Percentiles rank a stretch among this genome's conserved stretches.
phyloP scores from a whole-genome alignment of 2,113 vertebrate genomes.

The Pica pica region DNA sequence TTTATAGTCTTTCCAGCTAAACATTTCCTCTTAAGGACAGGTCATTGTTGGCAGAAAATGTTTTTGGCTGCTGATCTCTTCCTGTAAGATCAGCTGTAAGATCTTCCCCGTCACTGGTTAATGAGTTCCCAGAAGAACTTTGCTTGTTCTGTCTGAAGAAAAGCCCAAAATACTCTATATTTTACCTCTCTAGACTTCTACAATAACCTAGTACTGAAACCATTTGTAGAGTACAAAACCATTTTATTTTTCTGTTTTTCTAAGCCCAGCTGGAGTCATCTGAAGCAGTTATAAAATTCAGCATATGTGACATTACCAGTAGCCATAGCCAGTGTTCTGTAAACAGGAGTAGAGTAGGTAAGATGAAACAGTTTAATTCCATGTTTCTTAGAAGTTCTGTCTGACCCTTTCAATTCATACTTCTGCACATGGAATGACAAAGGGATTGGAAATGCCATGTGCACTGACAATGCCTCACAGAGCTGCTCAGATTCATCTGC shows the following conservation, averaged over 20 bases:
- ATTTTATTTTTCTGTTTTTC: not conserved
- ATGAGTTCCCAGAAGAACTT: not conserved
- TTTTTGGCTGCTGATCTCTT: not conserved
- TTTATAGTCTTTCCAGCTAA: not conserved
- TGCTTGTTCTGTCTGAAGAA: not conserved
- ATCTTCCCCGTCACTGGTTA: not conserved
- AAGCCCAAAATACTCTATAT: not conserved
- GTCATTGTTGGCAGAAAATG: not conserved
- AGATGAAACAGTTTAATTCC: not conserved
- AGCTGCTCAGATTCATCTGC: not conserved
- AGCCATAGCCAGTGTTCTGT: not conserved
- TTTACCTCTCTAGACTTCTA: not conserved
- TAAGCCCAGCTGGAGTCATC: not conserved
- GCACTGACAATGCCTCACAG: not conserved
- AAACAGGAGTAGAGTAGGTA: not conserved
- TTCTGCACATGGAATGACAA: fast-evolving
- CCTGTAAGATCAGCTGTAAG: not conserved
- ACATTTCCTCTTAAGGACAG: not conserved
- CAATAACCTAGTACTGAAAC: not conserved
- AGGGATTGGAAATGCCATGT: fast-evolving
- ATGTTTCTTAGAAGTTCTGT: not conserved
- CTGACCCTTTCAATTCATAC: not conserved
- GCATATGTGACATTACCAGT: not conserved
- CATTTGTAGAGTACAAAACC: not conserved
- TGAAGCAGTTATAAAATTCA: not conserved